These are phyloP conservation scores for Synanthedon myopaeformis DNA, from an alignment of 2,888 invertebrate species.

Conservation along the genomic window DNA sequence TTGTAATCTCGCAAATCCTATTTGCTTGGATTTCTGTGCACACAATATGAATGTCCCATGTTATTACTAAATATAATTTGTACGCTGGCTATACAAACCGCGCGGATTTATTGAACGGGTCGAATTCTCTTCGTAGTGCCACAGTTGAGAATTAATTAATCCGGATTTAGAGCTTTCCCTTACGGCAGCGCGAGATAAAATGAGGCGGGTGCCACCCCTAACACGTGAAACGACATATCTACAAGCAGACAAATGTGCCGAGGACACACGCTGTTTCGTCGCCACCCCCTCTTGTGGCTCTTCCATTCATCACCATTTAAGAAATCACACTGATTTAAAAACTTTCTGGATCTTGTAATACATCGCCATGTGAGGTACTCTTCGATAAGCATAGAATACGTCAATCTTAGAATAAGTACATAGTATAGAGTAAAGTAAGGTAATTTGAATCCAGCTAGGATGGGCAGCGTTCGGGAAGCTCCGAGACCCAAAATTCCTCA, in stretches of 20 bases:
- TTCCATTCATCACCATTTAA: not conserved
- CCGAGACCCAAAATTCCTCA: no score
- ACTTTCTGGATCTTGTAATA: slow-evolving; percentile 1
- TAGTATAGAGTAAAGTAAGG: no score
- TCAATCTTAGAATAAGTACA: no score
- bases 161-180: slow-evolving; percentile 35
- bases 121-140: slow-evolving; percentile 31
- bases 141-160: slow-evolving; percentile 47
- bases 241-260: not conserved
- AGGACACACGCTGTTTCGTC: not conserved
- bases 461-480: no score
- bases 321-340: slow-evolving; percentile 4
- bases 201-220: slow-evolving; percentile 11
- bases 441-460: no score
- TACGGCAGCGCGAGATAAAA: slow-evolving; percentile 40
- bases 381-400: no score
- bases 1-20: slow-evolving; percentile 10
- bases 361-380: no score
- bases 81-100: slow-evolving; percentile 16
- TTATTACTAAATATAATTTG: slow-evolving; percentile 22
- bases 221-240: not conserved
- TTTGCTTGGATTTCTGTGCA: slow-evolving; percentile 7
- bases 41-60: slow-evolving; percentile 6
- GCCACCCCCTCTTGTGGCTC: not conserved
- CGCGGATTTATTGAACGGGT: slow-evolving; percentile 28